Evolutionary conservation across 37 sponge, comb jelly and placozoan genomes (phyloP), one percentile per base, ranked within the genome.

Genomic region (Cladorhizidae sp.): DNA sequence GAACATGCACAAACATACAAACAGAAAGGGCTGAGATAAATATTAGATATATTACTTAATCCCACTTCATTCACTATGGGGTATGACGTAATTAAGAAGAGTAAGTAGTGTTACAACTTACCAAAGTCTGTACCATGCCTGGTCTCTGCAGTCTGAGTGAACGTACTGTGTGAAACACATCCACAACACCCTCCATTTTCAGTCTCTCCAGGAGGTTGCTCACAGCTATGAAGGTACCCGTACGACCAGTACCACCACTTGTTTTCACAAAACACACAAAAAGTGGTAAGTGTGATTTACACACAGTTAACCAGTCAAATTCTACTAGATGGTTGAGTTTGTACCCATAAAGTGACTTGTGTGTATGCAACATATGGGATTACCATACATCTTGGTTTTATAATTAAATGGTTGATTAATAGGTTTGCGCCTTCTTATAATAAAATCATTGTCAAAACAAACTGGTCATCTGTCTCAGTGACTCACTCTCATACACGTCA

Each of bases 121-220:
- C 96, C 81, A 74, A 81, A 36, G 93, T 92, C 78, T 89, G 96
- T 18, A 95, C 93, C 96, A 95, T 95, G 29, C 76, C 78, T 7
- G 91, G 81, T 40, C 91, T 75, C 81, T 92, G 96, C 51, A 88
- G 62, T 23, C 93, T 78, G 29, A 93, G 81, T 6, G 72, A 62
- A 64, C 87, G 64, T 1, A 88, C 91, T 41, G 89, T 90, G 72
- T 96, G 91, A 70, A 90, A 93, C 41, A 89, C 89, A 78, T 96
- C 97, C 41, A 93, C 93, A 67, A 91, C 85, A 28, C 93, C 93
- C 61, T 93, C 97, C 26, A 85, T 79, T 80, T 91, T 96, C 37
- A 93, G 89, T 32, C 94, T n/a, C 52, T 96, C 94, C 58, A 93
- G 70, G 32, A 93, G 79, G 59, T 88, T 88, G 55, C 87, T 80